These are phyloP conservation scores for Nesometra sesokonis DNA, from an alignment of 35 echinoderm and acorn worm genomes.

Conservation along the genomic window DNA sequence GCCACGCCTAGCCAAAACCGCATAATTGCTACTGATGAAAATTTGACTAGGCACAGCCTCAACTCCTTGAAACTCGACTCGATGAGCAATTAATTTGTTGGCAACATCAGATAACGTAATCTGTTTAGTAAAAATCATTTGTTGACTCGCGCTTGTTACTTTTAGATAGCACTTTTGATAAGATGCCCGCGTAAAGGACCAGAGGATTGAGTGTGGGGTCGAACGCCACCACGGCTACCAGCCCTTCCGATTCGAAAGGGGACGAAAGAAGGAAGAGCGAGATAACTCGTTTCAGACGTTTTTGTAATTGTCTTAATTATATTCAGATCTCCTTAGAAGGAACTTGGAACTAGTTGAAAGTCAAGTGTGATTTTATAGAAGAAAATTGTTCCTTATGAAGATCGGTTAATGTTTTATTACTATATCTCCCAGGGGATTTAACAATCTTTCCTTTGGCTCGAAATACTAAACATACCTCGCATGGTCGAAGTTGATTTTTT, in stretches of 20 bases:
- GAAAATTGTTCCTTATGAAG: background rate
- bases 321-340: background rate
- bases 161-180: slow-evolving; percentile 1
- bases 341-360: background rate
- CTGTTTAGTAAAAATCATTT: background rate
- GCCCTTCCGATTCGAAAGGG: background rate
- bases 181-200: background rate
- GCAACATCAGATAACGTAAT: background rate
- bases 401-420: background rate
- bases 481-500: background rate
- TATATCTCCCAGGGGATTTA: background rate
- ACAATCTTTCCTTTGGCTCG: background rate
- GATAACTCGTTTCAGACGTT: background rate
- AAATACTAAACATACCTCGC: background rate
- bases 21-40: background rate
- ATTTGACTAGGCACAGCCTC: background rate
- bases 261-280: background rate
- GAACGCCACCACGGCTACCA: background rate
- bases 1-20: background rate
- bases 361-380: background rate
- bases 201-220: background rate
- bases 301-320: background rate
- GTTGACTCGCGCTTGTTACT: background rate
- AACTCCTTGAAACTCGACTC: background rate
- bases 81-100: background rate